Conservation (phyloP, 2,113 vertebrate genomes). For the Cryptotis parvus region DNA sequence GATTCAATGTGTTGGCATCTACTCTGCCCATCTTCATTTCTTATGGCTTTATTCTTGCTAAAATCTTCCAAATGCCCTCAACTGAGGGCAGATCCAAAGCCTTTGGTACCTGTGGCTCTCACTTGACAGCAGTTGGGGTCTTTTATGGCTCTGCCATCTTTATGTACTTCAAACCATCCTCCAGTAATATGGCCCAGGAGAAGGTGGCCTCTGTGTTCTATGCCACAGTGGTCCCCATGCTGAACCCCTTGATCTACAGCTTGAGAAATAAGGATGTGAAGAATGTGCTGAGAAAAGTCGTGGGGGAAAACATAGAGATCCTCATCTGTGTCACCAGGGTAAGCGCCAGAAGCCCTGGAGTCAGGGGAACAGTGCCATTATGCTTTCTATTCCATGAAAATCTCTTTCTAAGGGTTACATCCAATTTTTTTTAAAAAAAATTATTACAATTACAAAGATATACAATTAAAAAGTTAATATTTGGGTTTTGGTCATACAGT, state of each 20-base stretch:
- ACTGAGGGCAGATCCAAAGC: slow-evolving; percentile 22
- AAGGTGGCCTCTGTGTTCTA: slow-evolving; percentile 24
- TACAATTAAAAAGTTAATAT: no score
- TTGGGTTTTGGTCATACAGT: no score
- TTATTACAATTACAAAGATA: no score
- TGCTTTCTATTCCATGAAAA: neutral
- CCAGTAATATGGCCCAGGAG: neutral
- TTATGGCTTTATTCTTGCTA: slow-evolving; percentile 29
- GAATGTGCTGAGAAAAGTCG: neutral
- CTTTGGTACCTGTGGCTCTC: slow-evolving; percentile 27
- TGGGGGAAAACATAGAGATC: neutral
- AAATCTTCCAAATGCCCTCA: neutral
- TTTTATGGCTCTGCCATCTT: slow-evolving; percentile 19
- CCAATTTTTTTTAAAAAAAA: no score
- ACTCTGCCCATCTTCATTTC: slow-evolving; percentile 38
- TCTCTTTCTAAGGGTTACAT: neutral
- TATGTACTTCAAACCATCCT: slow-evolving; percentile 42
- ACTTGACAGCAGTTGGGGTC: slow-evolving; percentile 15
- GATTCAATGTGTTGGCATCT: neutral
- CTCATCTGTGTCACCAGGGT: neutral
- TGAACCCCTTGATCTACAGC: neutral
- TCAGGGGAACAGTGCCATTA: neutral
- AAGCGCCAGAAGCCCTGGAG: neutral
- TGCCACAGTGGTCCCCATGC: neutral
- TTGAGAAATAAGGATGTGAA: slow-evolving; percentile 52